phyloP scores from a whole-genome alignment of 2,888 invertebrate genomes.

The Phragmatobia fuliginosa region DNA sequence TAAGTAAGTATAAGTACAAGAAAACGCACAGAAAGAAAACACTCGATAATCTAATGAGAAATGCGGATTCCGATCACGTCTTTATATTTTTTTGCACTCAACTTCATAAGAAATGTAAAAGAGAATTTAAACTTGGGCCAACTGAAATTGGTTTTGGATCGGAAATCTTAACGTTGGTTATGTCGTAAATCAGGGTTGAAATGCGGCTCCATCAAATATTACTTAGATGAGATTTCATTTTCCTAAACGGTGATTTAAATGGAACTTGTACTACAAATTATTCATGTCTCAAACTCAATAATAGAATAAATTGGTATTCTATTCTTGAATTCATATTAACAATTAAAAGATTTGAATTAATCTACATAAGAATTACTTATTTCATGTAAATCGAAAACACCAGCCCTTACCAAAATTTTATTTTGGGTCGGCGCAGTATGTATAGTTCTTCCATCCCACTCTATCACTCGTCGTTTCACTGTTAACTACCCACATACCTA shows the following conservation, averaged over 20 bases:
- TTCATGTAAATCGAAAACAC: not conserved
- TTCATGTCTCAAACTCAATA: not conserved
- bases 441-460: too few species aligned
- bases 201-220: not conserved
- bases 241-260: not conserved
- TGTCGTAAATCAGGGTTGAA: not conserved
- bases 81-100: constrained; percentile 5
- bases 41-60: not conserved
- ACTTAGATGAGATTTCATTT: not conserved
- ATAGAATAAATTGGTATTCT: not conserved
- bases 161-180: not conserved
- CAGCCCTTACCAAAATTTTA: too few species aligned
- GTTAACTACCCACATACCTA: too few species aligned
- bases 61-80: constrained; percentile 5
- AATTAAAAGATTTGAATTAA: too few species aligned
- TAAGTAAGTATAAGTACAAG: constrained; percentile 22
- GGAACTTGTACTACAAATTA: not conserved
- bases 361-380: too few species aligned
- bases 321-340: not conserved
- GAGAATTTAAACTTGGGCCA: constrained; percentile 7
- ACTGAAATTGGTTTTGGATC: not conserved
- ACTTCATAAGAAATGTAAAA: not conserved
- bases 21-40: constrained; percentile 1
- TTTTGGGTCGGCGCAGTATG: too few species aligned
- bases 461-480: too few species aligned